A percentile compares a stretch with the other conserved stretches of the same genome.
Evolutionary conservation across 2,888 invertebrate genomes (phyloP).

Genomic region (Leptopterna dolabrata): DNA sequence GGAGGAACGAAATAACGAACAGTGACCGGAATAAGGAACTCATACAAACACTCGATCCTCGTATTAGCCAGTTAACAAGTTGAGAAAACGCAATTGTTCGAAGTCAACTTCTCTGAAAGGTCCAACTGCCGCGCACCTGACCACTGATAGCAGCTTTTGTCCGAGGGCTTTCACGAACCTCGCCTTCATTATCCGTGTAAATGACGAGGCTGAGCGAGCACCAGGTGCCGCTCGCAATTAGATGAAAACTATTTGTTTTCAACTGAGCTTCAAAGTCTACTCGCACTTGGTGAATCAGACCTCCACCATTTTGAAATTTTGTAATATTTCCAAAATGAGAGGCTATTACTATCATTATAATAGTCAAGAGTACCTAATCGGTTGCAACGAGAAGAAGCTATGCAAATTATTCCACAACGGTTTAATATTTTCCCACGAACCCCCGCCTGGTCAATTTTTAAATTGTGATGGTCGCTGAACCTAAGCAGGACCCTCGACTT

Average conservation of each 20-base stretch:
- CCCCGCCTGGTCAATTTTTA: too few relatives aligned
- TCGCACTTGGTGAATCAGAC: background rate
- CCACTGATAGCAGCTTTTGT: background rate
- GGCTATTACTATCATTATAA: too few relatives aligned
- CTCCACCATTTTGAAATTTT: too few relatives aligned
- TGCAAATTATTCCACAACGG: too few relatives aligned
- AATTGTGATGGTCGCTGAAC: too few relatives aligned
- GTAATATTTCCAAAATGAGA: too few relatives aligned
- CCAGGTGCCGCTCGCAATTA: background rate
- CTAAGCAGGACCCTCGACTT: too few relatives aligned
- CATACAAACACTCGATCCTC: background rate
- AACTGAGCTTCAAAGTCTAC: background rate
- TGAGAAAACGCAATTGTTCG: background rate
- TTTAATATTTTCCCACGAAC: too few relatives aligned
- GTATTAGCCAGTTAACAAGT: slow-evolving; percentile 1
- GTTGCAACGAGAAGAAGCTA: too few relatives aligned
- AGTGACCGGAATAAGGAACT: background rate
- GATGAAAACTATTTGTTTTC: background rate
- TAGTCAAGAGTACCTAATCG: too few relatives aligned
- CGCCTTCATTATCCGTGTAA: background rate
- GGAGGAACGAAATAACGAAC: too few relatives aligned
- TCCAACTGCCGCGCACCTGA: background rate
- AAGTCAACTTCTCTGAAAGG: background rate
- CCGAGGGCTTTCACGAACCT: background rate
- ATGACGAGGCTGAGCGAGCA: background rate